Conservation (phyloP, 2,797 vertebrate species). For the Furcifer pardalis region DNA sequence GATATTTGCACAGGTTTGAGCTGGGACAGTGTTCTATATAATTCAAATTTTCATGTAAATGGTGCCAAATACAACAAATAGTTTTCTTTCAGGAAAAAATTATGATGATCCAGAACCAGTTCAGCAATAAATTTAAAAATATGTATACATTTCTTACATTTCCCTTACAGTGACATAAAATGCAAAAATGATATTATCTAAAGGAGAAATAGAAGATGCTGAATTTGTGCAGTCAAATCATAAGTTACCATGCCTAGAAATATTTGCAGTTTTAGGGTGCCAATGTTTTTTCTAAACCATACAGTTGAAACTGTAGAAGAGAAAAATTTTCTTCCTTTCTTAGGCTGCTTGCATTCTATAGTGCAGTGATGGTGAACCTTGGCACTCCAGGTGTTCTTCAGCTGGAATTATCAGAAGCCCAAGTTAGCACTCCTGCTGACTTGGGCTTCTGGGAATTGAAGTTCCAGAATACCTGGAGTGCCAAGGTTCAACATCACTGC, state of each 20-base stretch:
- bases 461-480: too few species aligned
- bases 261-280: conserved; percentile 9
- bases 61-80: background rate
- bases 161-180: background rate
- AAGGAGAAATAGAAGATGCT: background rate
- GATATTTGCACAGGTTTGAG: background rate
- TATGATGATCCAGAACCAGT: background rate
- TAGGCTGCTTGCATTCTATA: background rate
- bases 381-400: too few species aligned
- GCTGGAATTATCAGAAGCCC: too few species aligned
- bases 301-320: background rate
- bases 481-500: too few species aligned
- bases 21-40: background rate
- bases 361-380: too few species aligned
- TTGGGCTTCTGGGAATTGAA: too few species aligned
- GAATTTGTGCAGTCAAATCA: background rate
- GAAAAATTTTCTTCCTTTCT: background rate
- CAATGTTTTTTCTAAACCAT: background rate
- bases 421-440: too few species aligned
- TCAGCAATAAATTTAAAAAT: background rate
- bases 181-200: background rate
- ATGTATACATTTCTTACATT: background rate
- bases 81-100: background rate
- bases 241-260: background rate
- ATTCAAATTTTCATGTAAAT: background rate